A percentile compares a stretch with the other conserved stretches of the same genome.
phyloP scores from a whole-genome alignment of 1,140 invertebrate species.

The Pristionchus pacificus region DNA sequence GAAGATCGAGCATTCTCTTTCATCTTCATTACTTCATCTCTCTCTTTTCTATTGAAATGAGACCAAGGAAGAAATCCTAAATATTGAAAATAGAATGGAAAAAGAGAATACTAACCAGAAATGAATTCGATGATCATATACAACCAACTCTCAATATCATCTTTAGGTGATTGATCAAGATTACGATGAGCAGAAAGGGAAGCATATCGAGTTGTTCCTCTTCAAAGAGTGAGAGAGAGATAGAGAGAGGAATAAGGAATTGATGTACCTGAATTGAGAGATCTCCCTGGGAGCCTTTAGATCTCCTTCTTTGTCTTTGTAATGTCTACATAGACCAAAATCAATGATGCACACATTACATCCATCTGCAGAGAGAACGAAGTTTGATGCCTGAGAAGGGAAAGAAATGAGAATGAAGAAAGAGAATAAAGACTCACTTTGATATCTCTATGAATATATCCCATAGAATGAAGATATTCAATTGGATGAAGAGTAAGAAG shows the following conservation, averaged over 20 bases:
- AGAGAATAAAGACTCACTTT: constrained; percentile 31
- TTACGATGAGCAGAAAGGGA: constrained; percentile 37
- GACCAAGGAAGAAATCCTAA: constrained; percentile 37
- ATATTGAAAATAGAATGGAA: background rate
- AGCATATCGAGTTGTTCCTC: constrained; percentile 42
- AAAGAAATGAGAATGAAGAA: constrained; percentile 2
- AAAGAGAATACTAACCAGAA: background rate
- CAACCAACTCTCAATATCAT: constrained; percentile 45
- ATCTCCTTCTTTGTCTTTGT: constrained; percentile 42
- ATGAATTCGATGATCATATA: constrained; percentile 41
- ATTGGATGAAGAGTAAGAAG: constrained; percentile 44
- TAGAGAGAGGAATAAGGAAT: background rate
- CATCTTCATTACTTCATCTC: constrained; percentile 28
- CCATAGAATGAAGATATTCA: constrained; percentile 47
- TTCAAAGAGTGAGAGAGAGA: background rate
- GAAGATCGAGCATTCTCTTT: constrained; percentile 34
- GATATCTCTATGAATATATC: constrained; percentile 51
- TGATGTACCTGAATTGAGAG: constrained; percentile 18
- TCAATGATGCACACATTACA: constrained; percentile 43
- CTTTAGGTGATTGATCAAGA: constrained; percentile 41
- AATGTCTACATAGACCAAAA: constrained; percentile 52
- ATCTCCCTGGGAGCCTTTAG: constrained; percentile 47
- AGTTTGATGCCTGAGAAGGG: constrained; percentile 52
- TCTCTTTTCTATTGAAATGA: constrained; percentile 23
- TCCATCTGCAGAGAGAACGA: constrained; percentile 33